phyloP scores from a whole-genome alignment of 2,113 vertebrate species.

The Mixornis gularis region DNA sequence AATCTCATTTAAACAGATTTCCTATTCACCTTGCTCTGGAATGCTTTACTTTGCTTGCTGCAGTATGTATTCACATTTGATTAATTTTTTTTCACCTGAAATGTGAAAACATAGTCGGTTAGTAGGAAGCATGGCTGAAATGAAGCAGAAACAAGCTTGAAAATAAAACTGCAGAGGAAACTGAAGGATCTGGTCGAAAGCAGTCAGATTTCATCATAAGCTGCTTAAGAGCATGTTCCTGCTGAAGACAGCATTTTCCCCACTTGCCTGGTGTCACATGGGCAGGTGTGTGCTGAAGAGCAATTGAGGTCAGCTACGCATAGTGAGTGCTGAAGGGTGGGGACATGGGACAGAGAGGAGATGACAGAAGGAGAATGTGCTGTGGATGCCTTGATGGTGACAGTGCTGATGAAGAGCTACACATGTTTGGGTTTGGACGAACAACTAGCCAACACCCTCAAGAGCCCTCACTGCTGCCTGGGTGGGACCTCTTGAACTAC shows the following conservation, averaged over 20 bases:
- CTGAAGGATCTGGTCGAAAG: background rate
- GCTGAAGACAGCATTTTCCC: background rate
- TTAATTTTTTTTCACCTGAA: background rate
- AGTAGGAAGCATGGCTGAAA: background rate
- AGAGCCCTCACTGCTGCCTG: fast-evolving
- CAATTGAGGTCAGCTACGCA: fast-evolving
- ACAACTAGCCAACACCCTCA: background rate
- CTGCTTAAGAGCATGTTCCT: background rate
- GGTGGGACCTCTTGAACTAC: background rate
- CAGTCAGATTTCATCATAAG: background rate
- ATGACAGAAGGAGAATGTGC: background rate
- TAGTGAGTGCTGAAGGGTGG: background rate
- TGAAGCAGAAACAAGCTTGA: background rate
- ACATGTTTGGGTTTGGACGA: background rate
- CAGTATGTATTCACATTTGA: background rate
- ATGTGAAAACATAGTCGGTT: background rate
- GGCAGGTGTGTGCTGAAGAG: background rate
- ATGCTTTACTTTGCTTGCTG: background rate
- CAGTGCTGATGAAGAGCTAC: background rate
- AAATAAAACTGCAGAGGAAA: background rate
- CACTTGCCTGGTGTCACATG: fast-evolving
- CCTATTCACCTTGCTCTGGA: background rate
- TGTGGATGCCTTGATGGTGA: background rate
- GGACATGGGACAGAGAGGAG: background rate
- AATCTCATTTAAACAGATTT: background rate